phyloP scores from a whole-genome alignment of 2,797 vertebrate species.

The Amniataba percoides region DNA sequence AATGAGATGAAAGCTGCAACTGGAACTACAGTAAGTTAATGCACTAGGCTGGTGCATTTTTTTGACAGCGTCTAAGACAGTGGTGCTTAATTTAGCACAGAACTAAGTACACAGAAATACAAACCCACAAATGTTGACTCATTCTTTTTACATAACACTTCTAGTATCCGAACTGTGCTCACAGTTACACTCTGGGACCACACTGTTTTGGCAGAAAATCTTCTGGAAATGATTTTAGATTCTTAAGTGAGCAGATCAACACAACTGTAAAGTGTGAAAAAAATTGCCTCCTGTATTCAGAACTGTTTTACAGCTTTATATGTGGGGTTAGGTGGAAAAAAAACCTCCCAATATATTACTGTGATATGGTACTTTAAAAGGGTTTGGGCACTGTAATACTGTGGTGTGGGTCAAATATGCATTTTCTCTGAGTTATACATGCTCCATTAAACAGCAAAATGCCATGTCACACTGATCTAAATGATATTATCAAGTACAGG shows the following conservation, averaged over 20 bases:
- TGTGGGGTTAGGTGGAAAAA: neutral
- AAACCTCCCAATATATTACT: too few species aligned
- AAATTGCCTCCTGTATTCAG: neutral
- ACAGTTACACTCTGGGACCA: conserved; percentile 27
- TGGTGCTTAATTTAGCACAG: conserved; percentile 31
- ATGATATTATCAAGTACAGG: neutral
- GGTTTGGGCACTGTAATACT: neutral
- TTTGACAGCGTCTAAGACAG: conserved; percentile 27
- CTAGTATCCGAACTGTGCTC: conserved; percentile 27
- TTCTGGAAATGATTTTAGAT: conserved; percentile 12
- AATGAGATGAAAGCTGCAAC: neutral
- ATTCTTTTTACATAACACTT: conserved; percentile 62
- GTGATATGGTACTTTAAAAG: neutral
- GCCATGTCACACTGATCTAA: neutral
- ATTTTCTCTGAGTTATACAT: too few species aligned
- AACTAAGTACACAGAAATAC: conserved; percentile 20
- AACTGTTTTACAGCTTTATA: neutral
- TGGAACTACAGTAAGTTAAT: neutral
- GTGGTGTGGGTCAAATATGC: neutral
- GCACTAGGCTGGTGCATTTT: conserved; percentile 6
- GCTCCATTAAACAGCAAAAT: neutral
- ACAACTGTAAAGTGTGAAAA: conserved; percentile 14
- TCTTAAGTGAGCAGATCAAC: neutral
- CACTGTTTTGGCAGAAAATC: conserved; percentile 3
- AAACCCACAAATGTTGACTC: conserved; percentile 66